Base-by-base conservation (phyloP, 2,797 vertebrate species). In the Pelodytes ibericus region DNA sequence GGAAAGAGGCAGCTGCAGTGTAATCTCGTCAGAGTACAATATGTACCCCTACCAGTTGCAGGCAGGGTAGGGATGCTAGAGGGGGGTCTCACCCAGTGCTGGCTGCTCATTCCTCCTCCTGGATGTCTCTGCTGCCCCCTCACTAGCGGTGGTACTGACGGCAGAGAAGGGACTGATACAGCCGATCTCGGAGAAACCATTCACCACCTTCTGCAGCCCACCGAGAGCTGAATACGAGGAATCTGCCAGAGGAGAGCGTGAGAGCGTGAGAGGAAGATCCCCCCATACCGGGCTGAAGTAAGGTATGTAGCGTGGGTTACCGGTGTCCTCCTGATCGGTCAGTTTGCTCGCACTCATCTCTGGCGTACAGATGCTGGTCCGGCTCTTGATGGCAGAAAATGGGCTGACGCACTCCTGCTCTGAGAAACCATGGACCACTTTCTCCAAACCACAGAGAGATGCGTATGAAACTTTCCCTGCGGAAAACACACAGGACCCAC, bases 131-230 rank as follows among this genome's bases (percentile, higher is more conserved):
- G 11, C 0, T 4, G 60, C 22, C 24, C 26, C 22, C 18, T 78
- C 76, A 4, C 76, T 72, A 44, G 71, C 44, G 0, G 63, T 25
- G 0, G 76, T 72, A 20, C 76, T 78, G 53, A 78, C 70, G 0
- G 76, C 76, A 31, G 76, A 78, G 44, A 78, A 78, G 0, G 76
- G 76, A 41, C 76, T 78, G 70, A 78, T 44, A 15, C 76, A 78
- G 22, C 63, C 70, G 4, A 68, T 51, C 22, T 78, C 70, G 8
- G 70, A 78, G 44, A 78, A 78, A 22, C 70, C 76, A 16, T 68
- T 78, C 56, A 78, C 70, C 63, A 78, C 76, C 22, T 68, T 78
- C 63, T 78, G 76, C 5, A 78, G 76, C 1, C 76, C 76, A 9
- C 62, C 62, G 39, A 78, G 76, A 2, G 76, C 76, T 0, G 76